Evolutionary conservation across 2,113 vertebrate species (phyloP).

Genomic region (Neodontobutis hainanensis): DNA sequence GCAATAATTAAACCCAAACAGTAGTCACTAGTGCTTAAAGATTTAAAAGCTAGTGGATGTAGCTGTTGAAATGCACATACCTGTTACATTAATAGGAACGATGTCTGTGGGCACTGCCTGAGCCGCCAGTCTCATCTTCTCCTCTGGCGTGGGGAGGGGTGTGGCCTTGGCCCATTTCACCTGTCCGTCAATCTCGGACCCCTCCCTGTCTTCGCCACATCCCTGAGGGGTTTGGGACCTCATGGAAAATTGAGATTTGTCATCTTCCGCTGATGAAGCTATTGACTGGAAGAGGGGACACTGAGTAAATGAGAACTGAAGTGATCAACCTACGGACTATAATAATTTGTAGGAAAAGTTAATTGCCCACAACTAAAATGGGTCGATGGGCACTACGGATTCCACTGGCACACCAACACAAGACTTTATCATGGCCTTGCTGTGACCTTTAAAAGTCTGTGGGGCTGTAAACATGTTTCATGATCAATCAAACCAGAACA

Average conservation of each 20-base stretch:
- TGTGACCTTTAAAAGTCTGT: conserved; percentile 52
- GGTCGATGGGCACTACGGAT: not conserved
- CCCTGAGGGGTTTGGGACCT: conserved; percentile 81
- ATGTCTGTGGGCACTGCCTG: conserved; percentile 90
- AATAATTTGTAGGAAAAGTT: not conserved
- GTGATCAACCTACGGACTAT: not conserved
- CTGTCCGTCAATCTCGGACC: conserved; percentile 82
- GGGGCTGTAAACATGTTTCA: conserved; percentile 49
- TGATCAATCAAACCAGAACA: conserved; percentile 46
- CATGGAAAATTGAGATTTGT: conserved; percentile 83
- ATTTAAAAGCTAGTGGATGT: not conserved
- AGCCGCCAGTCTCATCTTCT: conserved; percentile 94
- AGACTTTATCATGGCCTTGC: conserved; percentile 29
- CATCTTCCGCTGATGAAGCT: conserved; percentile 84
- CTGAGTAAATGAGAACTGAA: not conserved
- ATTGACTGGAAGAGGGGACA: conserved; percentile 75
- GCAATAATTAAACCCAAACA: too few species aligned
- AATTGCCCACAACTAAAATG: conserved; percentile 15
- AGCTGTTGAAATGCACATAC: conserved; percentile 63
- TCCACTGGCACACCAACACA: conserved; percentile 21
- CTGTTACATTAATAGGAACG: conserved; percentile 94
- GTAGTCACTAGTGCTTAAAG: not conserved
- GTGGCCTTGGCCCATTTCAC: conserved; percentile 83
- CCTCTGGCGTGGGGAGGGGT: conserved; percentile 92
- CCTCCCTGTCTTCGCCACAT: conserved; percentile 70